These are phyloP conservation scores for Pongo abelii DNA, from an alignment of 2,113 vertebrate genomes.

Conservation along the genomic window DNA sequence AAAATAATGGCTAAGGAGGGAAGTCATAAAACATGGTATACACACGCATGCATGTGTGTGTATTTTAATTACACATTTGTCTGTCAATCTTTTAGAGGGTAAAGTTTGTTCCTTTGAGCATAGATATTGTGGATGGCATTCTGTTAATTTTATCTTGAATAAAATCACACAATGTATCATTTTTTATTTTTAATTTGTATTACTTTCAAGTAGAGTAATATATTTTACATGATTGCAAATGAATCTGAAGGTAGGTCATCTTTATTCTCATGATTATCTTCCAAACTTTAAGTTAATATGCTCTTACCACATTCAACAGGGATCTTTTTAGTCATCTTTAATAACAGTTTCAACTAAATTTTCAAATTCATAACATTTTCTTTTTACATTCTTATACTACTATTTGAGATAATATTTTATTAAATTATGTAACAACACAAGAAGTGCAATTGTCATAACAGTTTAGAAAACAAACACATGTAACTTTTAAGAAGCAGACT, in stretches of 20 bases:
- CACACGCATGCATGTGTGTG: rapidly evolving
- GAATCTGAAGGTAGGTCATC: background rate
- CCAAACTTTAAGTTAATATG: background rate
- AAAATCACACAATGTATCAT: background rate
- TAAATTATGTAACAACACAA: background rate
- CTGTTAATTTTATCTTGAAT: background rate
- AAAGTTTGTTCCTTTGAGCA: background rate
- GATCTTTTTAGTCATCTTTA: background rate
- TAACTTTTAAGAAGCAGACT: background rate
- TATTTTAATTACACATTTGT: background rate
- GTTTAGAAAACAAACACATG: background rate
- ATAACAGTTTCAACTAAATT: background rate
- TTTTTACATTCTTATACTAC: background rate
- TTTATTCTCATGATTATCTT: background rate
- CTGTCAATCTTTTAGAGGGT: background rate
- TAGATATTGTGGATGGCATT: background rate
- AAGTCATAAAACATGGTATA: background rate
- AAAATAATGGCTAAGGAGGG: background rate
- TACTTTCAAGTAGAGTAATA: background rate
- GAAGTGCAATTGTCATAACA: background rate
- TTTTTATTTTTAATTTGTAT: background rate
- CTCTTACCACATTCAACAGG: background rate
- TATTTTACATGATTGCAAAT: background rate
- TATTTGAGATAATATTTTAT: background rate
- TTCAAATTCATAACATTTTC: background rate